Base-by-base conservation (phyloP, 2,113 vertebrate genomes). In the Silurus glanis region DNA sequence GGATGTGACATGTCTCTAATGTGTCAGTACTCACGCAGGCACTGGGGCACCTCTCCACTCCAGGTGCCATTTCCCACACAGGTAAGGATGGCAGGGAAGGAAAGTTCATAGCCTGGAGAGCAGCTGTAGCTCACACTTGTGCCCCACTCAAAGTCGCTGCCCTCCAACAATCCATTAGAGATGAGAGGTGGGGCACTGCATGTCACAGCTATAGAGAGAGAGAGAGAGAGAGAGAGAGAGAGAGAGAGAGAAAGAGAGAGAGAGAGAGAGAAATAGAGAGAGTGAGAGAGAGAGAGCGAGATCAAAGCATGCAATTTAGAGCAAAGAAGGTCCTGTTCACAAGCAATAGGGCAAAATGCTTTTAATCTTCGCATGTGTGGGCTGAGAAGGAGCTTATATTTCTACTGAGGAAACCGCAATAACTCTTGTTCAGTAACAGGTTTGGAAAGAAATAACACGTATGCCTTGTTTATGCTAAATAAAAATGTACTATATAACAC, bases 51-150 rank as follows among this genome's bases (percentile, higher is more conserved):
- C 92, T 99, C 97, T 67, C 98, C 98, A 16, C 94, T 98, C 98
- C 98, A 99, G 3, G 96, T 96, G 82, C 98, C 98, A 5, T 97
- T 98, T 7, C 97, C 98, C 82, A 97, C 94, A 8, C 98, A 99
- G 90, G 97, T 99, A 91, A 99, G 94, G 92, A 98, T 95, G 88
- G 97, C 98, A 0, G 98, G 98, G 91, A 99, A 99, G 69, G 98
- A 99, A 9, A 98, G 96, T 92, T 99, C 97, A n/a, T 99, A 99
- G 86, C 98, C 98, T 2, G 97, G 94, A 79, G 97, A 96, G 91
- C 98, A 99, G 94, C 96, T 95, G 94, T 99, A 99, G 92, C 97
- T 99, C 89, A 99, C 95, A 56, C 97, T 97, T 89, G 97, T 97
- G 72, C 98, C 97, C 98, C 98, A 99, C 86, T 99, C 97, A 85